Base-by-base conservation (phyloP, 2,888 invertebrate genomes). In the Sphecodes monilicornis region DNA sequence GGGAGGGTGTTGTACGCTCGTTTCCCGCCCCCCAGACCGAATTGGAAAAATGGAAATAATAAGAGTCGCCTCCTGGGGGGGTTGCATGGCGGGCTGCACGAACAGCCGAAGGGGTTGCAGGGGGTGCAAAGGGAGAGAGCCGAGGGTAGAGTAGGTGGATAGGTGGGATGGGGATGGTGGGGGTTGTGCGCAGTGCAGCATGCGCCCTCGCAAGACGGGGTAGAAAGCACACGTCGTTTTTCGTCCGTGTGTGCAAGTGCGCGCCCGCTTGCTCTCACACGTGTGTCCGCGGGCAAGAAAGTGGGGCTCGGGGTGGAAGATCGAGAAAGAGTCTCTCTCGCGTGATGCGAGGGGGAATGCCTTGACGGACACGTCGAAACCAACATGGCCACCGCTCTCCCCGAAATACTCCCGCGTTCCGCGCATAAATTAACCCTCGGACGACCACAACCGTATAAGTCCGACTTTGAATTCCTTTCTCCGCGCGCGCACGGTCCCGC, bases 1-100 rank as follows among this genome's bases (percentile, higher is more conserved):
- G 87, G 88, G 87, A 86, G 85, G 84, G 83, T 88, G 86, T 85
- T 87, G 91, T 89, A 86, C 89, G 91, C 86, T 85, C 89, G 90
- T 85, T 88, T 87, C 91, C 89, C 87, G 87, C 91, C 90, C 91
- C 89, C 88, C 90, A 70, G 92, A 94, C 91, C 90, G 93, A 94
- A 94, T 94, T 93, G 94, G 93, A 94, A 94, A 94, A 94, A 94
- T 93, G 94, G 92, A 94, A 94, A 94, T 94, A 94, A 94, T 93
- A 94, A 94, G 93, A 93, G 92, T 92, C 91, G 89, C 88, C 90
- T 90, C 88, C 85, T 88, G 57, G 84, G 90, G 78, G 90, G 88
- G 90, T 89, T 90, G 90, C 90, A 90, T 86, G 91, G 89, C 88
- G 89, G 84, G 86, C 68, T 85, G 78, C 85, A 85, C 85, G 85